Evolutionary conservation across 2,797 vertebrate genomes (phyloP).

Genomic region (Trachops cirrhosus): DNA sequence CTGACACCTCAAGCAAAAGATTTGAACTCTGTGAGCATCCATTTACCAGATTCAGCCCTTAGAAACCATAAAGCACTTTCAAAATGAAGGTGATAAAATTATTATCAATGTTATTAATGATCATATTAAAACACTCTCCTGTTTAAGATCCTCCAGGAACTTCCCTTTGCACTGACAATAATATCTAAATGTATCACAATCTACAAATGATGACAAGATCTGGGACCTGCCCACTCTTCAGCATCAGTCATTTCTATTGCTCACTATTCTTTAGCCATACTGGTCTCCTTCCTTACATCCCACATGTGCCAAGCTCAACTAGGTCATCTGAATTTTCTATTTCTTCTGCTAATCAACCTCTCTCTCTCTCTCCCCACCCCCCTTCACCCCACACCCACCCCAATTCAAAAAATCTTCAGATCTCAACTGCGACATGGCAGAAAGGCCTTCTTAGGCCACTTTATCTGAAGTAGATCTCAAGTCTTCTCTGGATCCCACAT

Average conservation of each 20-base stretch:
- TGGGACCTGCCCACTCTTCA: not conserved
- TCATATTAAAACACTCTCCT: not conserved
- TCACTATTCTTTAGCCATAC: not conserved
- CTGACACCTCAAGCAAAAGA: not conserved
- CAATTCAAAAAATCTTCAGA: not conserved
- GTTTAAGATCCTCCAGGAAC: not conserved
- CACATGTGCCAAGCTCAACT: not conserved
- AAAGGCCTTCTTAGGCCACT: not conserved
- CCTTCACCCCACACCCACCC: not conserved
- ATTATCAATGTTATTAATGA: not conserved
- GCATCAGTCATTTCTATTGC: not conserved
- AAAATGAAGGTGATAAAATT: constrained; percentile 25
- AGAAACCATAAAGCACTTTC: not conserved
- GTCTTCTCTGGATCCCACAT: not conserved
- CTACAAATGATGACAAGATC: not conserved
- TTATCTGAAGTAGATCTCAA: not conserved
- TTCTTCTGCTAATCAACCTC: not conserved
- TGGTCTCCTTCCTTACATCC: not conserved
- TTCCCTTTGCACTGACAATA: not conserved
- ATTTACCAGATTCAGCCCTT: not conserved
- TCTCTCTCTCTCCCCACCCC: not conserved
- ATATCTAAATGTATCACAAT: not conserved
- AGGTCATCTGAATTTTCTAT: not conserved
- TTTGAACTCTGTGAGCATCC: not conserved
- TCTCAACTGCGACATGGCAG: not conserved